Evolutionary conservation across 92 coral and sea anemone genomes (phyloP).

Genomic region (Heteractis magnifica): DNA sequence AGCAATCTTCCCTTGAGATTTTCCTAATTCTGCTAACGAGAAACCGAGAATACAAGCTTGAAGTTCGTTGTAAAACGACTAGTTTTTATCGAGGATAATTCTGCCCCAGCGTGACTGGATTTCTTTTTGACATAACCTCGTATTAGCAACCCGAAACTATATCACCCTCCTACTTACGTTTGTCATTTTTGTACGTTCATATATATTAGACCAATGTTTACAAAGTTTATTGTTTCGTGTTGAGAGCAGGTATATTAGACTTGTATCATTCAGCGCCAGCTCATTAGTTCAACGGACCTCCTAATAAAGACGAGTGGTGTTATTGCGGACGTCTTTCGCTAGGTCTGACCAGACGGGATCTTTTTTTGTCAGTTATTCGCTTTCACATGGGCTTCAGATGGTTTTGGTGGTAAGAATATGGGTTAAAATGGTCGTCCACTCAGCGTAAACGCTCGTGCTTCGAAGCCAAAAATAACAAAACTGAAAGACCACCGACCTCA

Average conservation of each 20-base stretch:
- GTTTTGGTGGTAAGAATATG: background rate
- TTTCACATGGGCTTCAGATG: background rate
- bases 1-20: background rate
- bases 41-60: background rate
- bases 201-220: background rate
- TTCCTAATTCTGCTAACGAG: background rate
- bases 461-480: background rate
- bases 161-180: background rate
- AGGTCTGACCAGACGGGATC: background rate
- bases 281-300: background rate
- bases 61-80: background rate
- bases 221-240: constrained; percentile 1
- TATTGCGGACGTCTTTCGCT: background rate
- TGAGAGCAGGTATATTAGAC: background rate
- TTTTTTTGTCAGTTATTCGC: background rate
- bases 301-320: background rate
- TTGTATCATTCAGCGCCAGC: background rate
- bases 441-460: too few species aligned
- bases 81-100: background rate
- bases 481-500: background rate
- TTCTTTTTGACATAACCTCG: background rate
- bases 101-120: background rate
- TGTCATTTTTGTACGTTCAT: background rate
- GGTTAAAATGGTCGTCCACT: too few species aligned
- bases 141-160: background rate